Conservation (phyloP, 2,888 invertebrate genomes). For the Pimpla rufipes region DNA sequence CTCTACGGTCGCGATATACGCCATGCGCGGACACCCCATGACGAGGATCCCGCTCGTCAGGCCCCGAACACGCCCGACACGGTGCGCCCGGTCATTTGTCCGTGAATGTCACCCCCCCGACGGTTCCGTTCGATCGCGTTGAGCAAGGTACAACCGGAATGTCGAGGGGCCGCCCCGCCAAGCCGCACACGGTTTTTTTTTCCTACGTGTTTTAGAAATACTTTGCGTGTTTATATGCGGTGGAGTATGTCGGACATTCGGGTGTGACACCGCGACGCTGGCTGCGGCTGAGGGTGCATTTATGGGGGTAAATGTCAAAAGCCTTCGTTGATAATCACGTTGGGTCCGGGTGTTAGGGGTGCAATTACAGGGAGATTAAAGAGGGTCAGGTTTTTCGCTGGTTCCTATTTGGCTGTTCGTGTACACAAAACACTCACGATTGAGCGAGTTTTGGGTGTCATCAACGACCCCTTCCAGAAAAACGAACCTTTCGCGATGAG, state of each 20-base stretch:
- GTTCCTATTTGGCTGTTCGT: background rate
- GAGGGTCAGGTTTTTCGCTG: constrained; percentile 18
- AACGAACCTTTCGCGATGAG: background rate
- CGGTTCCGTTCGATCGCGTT: constrained; percentile 59
- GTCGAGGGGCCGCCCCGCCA: constrained; percentile 1
- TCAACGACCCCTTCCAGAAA: background rate
- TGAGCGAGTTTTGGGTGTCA: background rate
- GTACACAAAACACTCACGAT: background rate
- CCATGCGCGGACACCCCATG: constrained; percentile 45
- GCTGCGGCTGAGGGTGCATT: constrained; percentile 39
- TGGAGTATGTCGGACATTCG: constrained; percentile 14
- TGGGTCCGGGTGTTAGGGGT: constrained; percentile 16
- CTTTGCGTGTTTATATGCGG: constrained; percentile 29
- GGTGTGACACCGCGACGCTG: background rate
- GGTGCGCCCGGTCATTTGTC: constrained; percentile 60
- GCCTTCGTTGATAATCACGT: constrained; percentile 31
- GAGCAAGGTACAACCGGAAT: constrained; percentile 56
- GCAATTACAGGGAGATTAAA: constrained; percentile 46
- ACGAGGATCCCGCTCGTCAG: constrained; percentile 53
- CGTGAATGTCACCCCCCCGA: constrained; percentile 54
- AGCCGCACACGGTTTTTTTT: constrained; percentile 22
- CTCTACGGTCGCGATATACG: constrained; percentile 55
- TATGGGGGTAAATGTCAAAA: constrained; percentile 34
- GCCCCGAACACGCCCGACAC: constrained; percentile 40
- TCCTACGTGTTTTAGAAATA: constrained; percentile 43